Percentiles rank a stretch among this genome's conserved stretches.
Conservation (phyloP, 2,797 vertebrate genomes). For the Lycodopsis pacificus region DNA sequence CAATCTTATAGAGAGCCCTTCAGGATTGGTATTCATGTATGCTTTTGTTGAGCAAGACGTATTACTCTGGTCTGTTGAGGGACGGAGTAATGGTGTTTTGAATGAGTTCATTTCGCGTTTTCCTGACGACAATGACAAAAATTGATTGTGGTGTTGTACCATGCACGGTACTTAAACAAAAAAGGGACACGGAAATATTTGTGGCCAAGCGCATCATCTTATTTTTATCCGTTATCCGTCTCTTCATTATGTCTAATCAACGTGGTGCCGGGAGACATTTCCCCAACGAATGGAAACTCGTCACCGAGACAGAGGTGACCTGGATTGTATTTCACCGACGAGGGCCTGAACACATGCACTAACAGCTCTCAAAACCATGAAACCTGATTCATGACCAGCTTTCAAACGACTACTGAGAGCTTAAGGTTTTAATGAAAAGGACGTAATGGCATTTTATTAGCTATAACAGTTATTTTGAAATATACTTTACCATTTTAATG, state of each 20-base stretch:
- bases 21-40: conserved; percentile 67
- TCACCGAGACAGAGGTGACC: conserved; percentile 34
- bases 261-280: conserved; percentile 2
- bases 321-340: conserved; percentile 28
- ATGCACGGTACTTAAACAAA: conserved; percentile 8
- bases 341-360: conserved; percentile 14
- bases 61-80: conserved; percentile 56
- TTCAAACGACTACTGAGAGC: conserved; percentile 46
- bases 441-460: conserved; percentile 38
- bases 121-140: conserved; percentile 56
- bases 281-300: neutral
- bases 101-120: conserved; percentile 58
- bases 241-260: conserved; percentile 4
- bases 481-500: conserved; percentile 34
- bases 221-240: neutral
- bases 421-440: conserved; percentile 35
- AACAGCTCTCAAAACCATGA: conserved; percentile 46
- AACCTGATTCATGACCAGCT: conserved; percentile 52
- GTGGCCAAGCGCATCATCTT: neutral
- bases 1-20: conserved; percentile 57
- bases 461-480: conserved; percentile 36
- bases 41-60: conserved; percentile 58
- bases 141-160: conserved; percentile 19
- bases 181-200: conserved; percentile 11
- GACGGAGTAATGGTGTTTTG: conserved; percentile 46